These are phyloP conservation scores for Orthonychiurus folsomi DNA, from an alignment of 2,888 invertebrate species.

Conservation along the genomic window DNA sequence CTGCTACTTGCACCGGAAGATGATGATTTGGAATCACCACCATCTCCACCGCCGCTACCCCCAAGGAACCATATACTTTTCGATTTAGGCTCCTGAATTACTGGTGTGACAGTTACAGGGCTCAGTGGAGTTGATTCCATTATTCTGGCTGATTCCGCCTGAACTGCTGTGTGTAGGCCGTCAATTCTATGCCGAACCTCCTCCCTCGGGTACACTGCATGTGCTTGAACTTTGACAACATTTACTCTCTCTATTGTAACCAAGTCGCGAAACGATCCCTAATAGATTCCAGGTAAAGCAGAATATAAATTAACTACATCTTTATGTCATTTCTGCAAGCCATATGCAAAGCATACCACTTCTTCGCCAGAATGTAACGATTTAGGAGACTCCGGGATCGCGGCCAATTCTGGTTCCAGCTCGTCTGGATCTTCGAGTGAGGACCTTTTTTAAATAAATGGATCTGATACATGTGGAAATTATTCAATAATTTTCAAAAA, in stretches of 20 bases:
- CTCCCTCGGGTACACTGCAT: conserved; percentile 15
- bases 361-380: conserved; percentile 39
- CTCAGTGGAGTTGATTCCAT: conserved; percentile 20
- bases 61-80: conserved; percentile 20
- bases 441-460: conserved; percentile 30
- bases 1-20: conserved; percentile 35
- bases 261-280: conserved; percentile 62
- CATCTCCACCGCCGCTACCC: conserved; percentile 20
- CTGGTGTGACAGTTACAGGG: conserved; percentile 11
- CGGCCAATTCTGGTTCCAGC: conserved; percentile 77
- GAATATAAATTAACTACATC: background rate
- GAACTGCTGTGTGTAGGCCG: conserved; percentile 30
- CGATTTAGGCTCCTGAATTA: background rate
- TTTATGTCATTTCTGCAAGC: background rate
- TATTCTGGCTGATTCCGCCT: conserved; percentile 29
- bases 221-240: conserved; percentile 46
- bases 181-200: conserved; percentile 30
- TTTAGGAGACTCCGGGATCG: conserved; percentile 71
- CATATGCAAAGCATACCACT: conserved; percentile 16
- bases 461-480: background rate
- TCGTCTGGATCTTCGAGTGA: conserved; percentile 62
- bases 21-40: conserved; percentile 33
- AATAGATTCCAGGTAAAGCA: conserved; percentile 21
- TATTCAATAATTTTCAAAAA: background rate
- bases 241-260: conserved; percentile 50